Evolutionary conservation across 2,113 vertebrate genomes (phyloP).

Genomic region (Grantiella picta): DNA sequence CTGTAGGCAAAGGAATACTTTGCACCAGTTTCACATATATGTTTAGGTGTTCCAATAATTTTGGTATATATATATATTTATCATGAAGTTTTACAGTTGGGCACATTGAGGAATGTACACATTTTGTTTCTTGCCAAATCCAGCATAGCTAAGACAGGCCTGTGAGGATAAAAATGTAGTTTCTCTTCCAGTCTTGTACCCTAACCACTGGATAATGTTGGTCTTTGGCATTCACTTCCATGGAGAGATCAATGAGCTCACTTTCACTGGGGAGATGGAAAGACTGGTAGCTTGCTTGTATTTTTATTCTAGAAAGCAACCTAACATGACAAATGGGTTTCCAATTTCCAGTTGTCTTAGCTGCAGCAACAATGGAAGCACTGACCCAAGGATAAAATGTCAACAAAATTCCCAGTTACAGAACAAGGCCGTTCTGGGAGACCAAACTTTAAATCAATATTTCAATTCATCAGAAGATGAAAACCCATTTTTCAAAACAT

Average conservation of each 20-base stretch:
- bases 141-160: neutral
- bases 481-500: neutral
- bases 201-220: neutral
- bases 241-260: neutral
- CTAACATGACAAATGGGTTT: slow-evolving; percentile 22
- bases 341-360: slow-evolving; percentile 27
- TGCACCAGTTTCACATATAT: neutral
- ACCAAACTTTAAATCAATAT: neutral
- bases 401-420: neutral
- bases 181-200: neutral
- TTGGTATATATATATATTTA: neutral
- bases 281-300: neutral
- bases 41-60: neutral
- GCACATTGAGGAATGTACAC: neutral
- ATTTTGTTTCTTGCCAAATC: neutral
- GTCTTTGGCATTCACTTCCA: neutral
- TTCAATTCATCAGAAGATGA: neutral
- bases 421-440: neutral
- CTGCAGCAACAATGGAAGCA: neutral
- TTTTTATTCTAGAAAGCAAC: slow-evolving; percentile 14
- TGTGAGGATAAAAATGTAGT: neutral
- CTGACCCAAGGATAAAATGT: neutral
- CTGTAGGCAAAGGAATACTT: neutral
- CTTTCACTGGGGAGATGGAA: neutral
- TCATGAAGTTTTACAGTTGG: neutral